phyloP scores from a whole-genome alignment of 2,113 vertebrate species.

The Coregonus clupeaformis region DNA sequence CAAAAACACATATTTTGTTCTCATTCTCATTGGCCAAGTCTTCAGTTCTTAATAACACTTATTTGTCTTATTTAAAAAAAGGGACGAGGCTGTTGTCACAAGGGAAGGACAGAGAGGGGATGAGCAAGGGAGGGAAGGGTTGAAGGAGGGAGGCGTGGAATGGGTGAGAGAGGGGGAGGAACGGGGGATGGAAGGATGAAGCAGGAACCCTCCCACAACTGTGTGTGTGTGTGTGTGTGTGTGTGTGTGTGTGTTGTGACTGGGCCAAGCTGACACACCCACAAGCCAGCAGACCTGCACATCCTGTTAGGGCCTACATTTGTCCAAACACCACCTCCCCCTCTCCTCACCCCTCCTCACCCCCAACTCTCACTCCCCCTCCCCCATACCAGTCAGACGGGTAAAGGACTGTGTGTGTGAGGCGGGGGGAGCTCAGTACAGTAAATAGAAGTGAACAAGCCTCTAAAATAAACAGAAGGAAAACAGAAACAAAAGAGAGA shows the following conservation, averaged over 20 bases:
- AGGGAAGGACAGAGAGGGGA: constrained; percentile 38
- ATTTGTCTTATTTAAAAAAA: too few relatives aligned
- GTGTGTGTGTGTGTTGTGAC: constrained; percentile 41
- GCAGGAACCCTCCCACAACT: constrained; percentile 68
- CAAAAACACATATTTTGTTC: too few relatives aligned
- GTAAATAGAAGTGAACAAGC: constrained; percentile 68
- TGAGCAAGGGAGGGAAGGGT: constrained; percentile 39
- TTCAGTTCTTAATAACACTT: background rate
- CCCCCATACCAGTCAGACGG: constrained; percentile 61
- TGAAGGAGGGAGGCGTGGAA: constrained; percentile 56
- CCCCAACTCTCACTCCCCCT: constrained; percentile 29
- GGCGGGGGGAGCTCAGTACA: constrained; percentile 24
- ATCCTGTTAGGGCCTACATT: constrained; percentile 76
- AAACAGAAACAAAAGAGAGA: constrained; percentile 45
- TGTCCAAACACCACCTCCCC: constrained; percentile 68
- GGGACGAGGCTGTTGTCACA: too few relatives aligned
- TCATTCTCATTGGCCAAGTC: too few relatives aligned
- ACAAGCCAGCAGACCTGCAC: constrained; percentile 73
- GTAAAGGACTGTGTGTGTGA: constrained; percentile 33
- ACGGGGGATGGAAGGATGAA: constrained; percentile 60
- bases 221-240: constrained; percentile 39
- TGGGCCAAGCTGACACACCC: constrained; percentile 73
- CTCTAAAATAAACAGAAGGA: constrained; percentile 67
- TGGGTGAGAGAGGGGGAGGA: constrained; percentile 38
- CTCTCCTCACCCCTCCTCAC: constrained; percentile 21